Percentiles rank a stretch among this genome's conserved stretches.
These are phyloP conservation scores for Apamea crenata DNA, from an alignment of 2,888 invertebrate species.

Conservation along the genomic window DNA sequence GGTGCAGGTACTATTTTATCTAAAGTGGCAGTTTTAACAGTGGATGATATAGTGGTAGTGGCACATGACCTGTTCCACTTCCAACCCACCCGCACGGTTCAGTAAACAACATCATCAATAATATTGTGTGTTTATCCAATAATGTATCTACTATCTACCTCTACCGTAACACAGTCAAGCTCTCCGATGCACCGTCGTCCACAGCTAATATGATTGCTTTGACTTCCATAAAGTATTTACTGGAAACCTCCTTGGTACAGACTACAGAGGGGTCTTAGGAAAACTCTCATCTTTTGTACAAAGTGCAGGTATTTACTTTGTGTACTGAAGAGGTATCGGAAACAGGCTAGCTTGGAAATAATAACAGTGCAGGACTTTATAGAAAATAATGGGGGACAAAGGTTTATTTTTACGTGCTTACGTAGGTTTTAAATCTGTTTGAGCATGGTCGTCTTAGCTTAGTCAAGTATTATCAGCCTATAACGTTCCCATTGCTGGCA, in stretches of 20 bases:
- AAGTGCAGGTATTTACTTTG: not conserved
- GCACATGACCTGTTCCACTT: no score
- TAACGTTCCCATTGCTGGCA: not conserved
- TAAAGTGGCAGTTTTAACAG: no score
- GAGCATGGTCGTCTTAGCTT: not conserved
- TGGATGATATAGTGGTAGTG: no score
- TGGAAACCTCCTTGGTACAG: not conserved
- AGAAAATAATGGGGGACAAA: not conserved
- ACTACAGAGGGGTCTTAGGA: no score
- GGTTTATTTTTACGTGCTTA: not conserved
- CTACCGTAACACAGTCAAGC: not conserved
- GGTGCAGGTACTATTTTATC: no score
- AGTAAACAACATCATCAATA: no score
- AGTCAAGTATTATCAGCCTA: not conserved
- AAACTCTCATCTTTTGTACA: not conserved
- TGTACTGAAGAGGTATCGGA: not conserved
- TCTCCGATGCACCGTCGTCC: not conserved
- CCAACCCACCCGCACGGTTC: no score
- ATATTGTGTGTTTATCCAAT: no score
- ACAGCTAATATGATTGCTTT: slow-evolving; percentile 1
- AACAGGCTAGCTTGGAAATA: not conserved
- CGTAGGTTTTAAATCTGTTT: not conserved
- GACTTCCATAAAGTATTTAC: slow-evolving; percentile 1
- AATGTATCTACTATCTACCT: no score
- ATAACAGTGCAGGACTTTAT: not conserved